Evolutionary conservation across 2,797 vertebrate genomes (phyloP).

Genomic region (Eulemur rubriventer): DNA sequence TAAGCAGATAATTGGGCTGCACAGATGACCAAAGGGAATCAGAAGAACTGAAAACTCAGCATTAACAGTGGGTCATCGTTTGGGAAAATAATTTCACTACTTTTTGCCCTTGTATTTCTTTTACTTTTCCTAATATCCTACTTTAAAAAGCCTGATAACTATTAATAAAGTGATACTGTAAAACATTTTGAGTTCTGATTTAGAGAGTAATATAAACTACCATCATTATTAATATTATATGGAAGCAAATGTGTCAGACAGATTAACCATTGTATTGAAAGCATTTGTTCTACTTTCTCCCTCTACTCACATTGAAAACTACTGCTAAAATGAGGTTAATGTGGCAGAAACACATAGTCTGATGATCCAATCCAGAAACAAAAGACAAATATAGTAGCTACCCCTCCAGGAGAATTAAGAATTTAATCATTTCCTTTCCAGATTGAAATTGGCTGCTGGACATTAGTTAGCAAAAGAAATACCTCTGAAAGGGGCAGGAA

Average conservation of each 20-base stretch:
- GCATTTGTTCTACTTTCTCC: not conserved
- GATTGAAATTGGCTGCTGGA: not conserved
- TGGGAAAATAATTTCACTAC: not conserved
- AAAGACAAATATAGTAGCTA: slow-evolving; percentile 8
- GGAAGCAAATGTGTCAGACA: not conserved
- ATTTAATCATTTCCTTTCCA: slow-evolving; percentile 4
- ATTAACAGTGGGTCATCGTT: not conserved
- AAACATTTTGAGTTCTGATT: slow-evolving; percentile 37
- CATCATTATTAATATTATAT: not conserved
- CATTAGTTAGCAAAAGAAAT: slow-evolving; percentile 44
- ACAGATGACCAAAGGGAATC: not conserved
- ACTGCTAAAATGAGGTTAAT: slow-evolving; percentile 13
- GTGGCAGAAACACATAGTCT: slow-evolving; percentile 5
- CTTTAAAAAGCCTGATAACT: not conserved
- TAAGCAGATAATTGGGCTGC: not conserved
- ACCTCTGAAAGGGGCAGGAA: not conserved
- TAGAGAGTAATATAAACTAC: not conserved
- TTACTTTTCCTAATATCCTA: slow-evolving; percentile 1
- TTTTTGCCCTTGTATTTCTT: not conserved
- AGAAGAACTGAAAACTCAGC: not conserved
- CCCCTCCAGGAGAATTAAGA: not conserved
- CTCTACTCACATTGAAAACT: not conserved
- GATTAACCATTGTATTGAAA: not conserved
- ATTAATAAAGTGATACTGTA: not conserved
- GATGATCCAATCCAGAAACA: not conserved